phyloP scores from a whole-genome alignment of 2,113 vertebrate genomes.

The Protobothrops mucrosquamatus region DNA sequence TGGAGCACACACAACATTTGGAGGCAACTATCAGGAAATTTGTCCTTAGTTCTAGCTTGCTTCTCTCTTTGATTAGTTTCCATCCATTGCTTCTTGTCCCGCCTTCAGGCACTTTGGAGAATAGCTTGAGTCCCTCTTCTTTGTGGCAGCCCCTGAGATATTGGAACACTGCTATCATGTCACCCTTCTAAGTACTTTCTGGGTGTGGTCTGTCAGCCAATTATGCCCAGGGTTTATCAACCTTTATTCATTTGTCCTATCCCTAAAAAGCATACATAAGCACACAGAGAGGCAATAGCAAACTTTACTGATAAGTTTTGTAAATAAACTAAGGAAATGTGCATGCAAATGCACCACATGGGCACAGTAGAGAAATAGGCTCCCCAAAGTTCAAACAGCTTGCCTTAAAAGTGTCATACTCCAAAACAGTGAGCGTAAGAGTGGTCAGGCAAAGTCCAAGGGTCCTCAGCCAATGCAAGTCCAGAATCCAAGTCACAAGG shows the following conservation, averaged over 20 bases:
- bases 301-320: not conserved
- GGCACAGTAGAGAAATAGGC: not conserved
- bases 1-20: no score
- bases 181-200: not conserved
- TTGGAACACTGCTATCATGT: no score
- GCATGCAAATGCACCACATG: not conserved
- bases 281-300: not conserved
- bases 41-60: no score
- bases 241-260: not conserved
- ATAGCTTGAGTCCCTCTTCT: no score
- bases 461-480: not conserved
- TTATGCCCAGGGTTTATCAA: not conserved
- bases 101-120: no score
- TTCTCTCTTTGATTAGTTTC: no score
- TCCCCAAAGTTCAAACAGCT: not conserved
- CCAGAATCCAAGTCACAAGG: not conserved
- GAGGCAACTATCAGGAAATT: no score
- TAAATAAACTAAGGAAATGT: not conserved
- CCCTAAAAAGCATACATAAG: not conserved
- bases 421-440: not conserved
- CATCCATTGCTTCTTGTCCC: no score
- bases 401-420: not conserved
- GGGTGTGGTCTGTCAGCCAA: not conserved
- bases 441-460: not conserved
- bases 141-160: no score